A percentile compares a stretch with the other conserved stretches of the same genome.
These are phyloP conservation scores for Grammomys dolichurus DNA, from an alignment of 2,113 vertebrate genomes.

Conservation along the genomic window DNA sequence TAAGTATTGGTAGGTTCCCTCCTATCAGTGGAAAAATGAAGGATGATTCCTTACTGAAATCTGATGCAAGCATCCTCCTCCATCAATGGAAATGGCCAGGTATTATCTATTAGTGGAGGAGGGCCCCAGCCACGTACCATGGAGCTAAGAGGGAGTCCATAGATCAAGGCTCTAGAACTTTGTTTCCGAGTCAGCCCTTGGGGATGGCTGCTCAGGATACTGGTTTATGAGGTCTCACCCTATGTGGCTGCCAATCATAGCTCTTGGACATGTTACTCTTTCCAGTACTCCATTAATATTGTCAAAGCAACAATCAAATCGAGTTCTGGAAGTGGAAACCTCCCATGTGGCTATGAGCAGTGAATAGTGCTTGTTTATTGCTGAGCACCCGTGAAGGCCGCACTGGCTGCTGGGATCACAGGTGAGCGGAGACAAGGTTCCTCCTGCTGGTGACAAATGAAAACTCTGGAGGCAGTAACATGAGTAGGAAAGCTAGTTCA, in stretches of 20 bases:
- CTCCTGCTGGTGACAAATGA: neutral
- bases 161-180: conserved; percentile 4
- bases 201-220: neutral
- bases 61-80: conserved; percentile 58
- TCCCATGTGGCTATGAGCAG: neutral
- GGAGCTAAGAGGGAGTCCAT: neutral
- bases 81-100: conserved; percentile 66
- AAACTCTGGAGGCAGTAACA: neutral
- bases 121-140: neutral
- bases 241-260: neutral
- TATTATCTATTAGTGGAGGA: conserved; percentile 68
- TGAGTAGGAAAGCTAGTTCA: neutral
- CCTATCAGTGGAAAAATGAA: conserved; percentile 54
- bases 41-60: conserved; percentile 63
- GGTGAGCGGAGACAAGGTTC: neutral
- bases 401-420: neutral
- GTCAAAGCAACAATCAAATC: neutral
- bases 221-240: neutral
- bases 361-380: neutral
- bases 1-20: conserved; percentile 70
- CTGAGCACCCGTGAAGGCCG: neutral
- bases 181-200: neutral
- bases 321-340: neutral
- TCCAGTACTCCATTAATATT: neutral
- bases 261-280: neutral